Base-by-base conservation (phyloP, 2,113 vertebrate genomes). In the Thymallus thymallus region DNA sequence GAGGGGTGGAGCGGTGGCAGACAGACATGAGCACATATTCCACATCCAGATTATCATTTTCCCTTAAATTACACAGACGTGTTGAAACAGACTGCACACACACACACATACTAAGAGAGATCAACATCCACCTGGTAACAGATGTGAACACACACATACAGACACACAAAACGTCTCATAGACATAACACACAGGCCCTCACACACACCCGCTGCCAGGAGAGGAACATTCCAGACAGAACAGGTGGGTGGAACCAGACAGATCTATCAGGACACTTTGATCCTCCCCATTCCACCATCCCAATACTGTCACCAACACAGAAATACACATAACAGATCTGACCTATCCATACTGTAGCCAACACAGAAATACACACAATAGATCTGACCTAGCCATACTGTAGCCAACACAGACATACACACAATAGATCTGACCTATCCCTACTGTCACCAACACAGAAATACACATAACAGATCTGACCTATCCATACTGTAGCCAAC, bases 41-140 rank as follows among this genome's bases (percentile, higher is more conserved):
- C 91, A 91, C 84, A 85, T 89, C 84, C 84, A 92, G 90, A 91
- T 92, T 91, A 92, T 90, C 88, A 89, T 86, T 92, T 93, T 92
- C 91, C 90, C 88, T 77, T 89, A 93, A 92, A 77, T 91, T 82
- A 88, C 86, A 75, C 60, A 86, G 86, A 88, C 89, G 77, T 91
- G 92, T 93, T 82, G 86, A 86, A 90, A 92, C 91, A 91, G 79
- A 89, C 84, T 81, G 81, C 84, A 62, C 69, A 56, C 73, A 73
- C 67, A 66, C 69, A 65, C 41, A 64, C 62, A 68, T 72, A 83
- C 84, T 83, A 88, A 87, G 32, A 41, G 7, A 41, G 35, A 41
- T 41, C 10, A 9, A 41, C 35, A 41, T 41, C 9, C 35, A 41
- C 35, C 35, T 41, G 35, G 35, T 41, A 41, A 41, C 35, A 41